Base-by-base conservation (phyloP, 2,797 vertebrate genomes). In the Glyptemys insculpta region DNA sequence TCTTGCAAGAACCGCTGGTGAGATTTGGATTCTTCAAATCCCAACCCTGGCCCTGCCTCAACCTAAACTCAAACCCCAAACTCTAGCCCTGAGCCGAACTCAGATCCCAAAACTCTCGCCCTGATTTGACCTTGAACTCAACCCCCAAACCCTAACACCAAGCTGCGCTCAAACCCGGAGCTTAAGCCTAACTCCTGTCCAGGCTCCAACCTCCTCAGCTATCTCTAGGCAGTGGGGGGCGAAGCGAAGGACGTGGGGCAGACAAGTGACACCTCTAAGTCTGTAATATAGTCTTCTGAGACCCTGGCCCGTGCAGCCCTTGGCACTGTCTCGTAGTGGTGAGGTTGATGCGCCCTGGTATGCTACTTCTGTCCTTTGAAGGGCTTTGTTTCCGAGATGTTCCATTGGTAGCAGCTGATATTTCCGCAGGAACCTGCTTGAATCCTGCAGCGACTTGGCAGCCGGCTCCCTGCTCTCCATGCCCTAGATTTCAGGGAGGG, bases 361-460 rank as follows among this genome's bases (percentile, higher is more conserved):
- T 83, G 57, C 81, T 19, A 12, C 8, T 10, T 68, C 27, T 53
- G 14, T 11, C 78, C 37, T 7, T n/a, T 4, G 12, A 23, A 52
- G 14, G 5, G 34, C 57, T 92, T 94, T 3, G 27, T 76, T 86
- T 84, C 29, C 44, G 31, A 81, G 87, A 79, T n/a, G 10, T 10
- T 79, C 8, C 80, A 83, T 91, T 16, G 0, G 21, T 87, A 91
- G 6, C 57, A 8, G 2, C 53, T 0, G 0, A 49, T 19, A 95
- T 96, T 94, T 90, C 94, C 88, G 91, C 90, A 92, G 94, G 94
- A 95, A 89, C 95, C 82, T 78, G 54, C 82, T 79, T 29, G 89
- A 25, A 85, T 82, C 16, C 72, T 12, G 0, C 19, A 84, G 82
- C 68, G 27, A 47, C 5, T 5, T 6, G 0, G 53, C 88, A 2